Percentiles rank a stretch among this genome's conserved stretches.
phyloP scores from a whole-genome alignment of 2,797 vertebrate species.

The Phyllotis vaccarum region DNA sequence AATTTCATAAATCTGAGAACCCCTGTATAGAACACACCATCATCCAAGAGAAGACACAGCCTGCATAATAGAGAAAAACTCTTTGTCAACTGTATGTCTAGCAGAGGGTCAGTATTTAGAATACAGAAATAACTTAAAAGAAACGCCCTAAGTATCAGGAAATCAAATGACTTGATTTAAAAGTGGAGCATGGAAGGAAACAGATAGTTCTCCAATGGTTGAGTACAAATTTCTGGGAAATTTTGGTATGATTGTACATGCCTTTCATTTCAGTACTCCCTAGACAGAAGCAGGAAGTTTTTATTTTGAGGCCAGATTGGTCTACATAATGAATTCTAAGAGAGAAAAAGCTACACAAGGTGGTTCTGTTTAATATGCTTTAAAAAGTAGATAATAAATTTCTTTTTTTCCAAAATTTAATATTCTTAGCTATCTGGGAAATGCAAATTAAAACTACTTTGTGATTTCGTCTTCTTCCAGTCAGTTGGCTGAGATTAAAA shows the following conservation, averaged over 20 bases:
- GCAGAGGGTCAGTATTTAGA: neutral
- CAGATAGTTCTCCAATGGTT: neutral
- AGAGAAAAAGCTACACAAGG: neutral
- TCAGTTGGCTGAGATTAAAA: neutral
- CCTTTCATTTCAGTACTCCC: neutral
- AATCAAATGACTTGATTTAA: neutral
- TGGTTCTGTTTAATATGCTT: neutral
- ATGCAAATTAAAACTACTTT: neutral
- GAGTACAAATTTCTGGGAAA: no score
- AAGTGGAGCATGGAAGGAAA: neutral
- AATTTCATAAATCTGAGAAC: neutral
- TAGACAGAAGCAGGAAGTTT: neutral
- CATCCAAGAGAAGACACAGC: neutral
- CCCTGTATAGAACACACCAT: no score
- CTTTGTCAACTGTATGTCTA: neutral
- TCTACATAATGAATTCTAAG: neutral
- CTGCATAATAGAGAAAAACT: neutral
- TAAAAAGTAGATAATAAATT: neutral
- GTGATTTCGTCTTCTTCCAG: neutral
- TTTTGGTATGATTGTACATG: neutral
- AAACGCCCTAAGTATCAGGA: neutral
- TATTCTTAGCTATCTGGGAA: neutral
- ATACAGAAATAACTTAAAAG: neutral
- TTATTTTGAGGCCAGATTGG: neutral
- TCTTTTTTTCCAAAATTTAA: neutral